Conservation (phyloP, 2,113 vertebrate species). For the Xyliphius kryptos region DNA sequence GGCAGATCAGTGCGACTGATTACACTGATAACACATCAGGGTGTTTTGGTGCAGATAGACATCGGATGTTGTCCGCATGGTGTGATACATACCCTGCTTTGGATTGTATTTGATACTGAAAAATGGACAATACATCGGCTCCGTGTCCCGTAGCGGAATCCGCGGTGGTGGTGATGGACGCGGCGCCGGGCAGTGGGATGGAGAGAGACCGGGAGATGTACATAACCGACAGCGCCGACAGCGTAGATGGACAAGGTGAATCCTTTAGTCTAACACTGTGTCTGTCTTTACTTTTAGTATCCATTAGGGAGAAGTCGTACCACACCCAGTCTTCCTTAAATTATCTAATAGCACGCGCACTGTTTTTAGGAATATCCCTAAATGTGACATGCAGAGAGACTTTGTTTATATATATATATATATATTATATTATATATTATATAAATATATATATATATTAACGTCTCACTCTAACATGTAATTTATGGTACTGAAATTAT, state of each 20-base stretch:
- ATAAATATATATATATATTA: too few species aligned
- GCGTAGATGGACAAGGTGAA: constrained; percentile 91
- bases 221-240: constrained; percentile 80
- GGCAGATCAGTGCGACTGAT: constrained; percentile 28
- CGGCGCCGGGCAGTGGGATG: constrained; percentile 50
- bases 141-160: constrained; percentile 67
- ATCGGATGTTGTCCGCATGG: constrained; percentile 38
- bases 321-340: too few species aligned
- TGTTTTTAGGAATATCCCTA: too few species aligned
- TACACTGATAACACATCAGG: neutral
- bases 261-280: neutral
- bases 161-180: constrained; percentile 71
- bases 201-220: constrained; percentile 76
- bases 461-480: too few species aligned
- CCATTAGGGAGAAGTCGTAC: too few species aligned
- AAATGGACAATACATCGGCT: constrained; percentile 58
- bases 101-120: constrained; percentile 15
- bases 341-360: too few species aligned
- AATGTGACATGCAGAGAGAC: too few species aligned
- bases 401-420: too few species aligned
- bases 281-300: neutral
- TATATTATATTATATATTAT: too few species aligned
- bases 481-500: too few species aligned
- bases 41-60: constrained; percentile 37
- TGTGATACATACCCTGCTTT: constrained; percentile 46